These are phyloP conservation scores for Chelon auratus DNA, from an alignment of 2,797 vertebrate genomes.

Conservation along the genomic window DNA sequence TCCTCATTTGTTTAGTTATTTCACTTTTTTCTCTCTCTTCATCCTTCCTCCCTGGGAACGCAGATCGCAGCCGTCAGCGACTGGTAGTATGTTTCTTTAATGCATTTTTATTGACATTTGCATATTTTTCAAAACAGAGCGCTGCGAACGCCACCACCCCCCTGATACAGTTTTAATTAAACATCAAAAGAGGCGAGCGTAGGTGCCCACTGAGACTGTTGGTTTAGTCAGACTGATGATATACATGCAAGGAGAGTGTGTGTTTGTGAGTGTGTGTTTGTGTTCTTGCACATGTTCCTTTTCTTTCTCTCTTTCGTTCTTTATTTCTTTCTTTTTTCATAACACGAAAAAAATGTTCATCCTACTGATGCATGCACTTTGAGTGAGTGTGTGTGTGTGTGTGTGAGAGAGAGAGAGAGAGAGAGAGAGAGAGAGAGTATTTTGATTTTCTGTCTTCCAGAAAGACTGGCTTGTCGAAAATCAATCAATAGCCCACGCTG, in stretches of 20 bases:
- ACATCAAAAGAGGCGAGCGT: conserved; percentile 81
- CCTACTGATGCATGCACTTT: no score
- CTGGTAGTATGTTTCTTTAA: conserved; percentile 76
- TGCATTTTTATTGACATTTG: conserved; percentile 82
- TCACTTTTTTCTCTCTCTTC: conserved; percentile 48
- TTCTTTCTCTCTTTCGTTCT: conserved; percentile 22
- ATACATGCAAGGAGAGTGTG: conserved; percentile 34
- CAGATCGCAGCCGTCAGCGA: conserved; percentile 63
- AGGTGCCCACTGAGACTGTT: conserved; percentile 72
- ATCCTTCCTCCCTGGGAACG: conserved; percentile 45
- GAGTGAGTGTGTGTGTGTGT: no score
- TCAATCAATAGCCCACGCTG: conserved; percentile 43
- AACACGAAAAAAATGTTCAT: background rate
- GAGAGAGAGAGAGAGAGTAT: background rate
- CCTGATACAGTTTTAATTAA: conserved; percentile 82
- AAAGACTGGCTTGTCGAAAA: conserved; percentile 37
- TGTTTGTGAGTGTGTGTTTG: conserved; percentile 17
- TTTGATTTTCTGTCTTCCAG: conserved; percentile 15
- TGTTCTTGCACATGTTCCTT: conserved; percentile 23
- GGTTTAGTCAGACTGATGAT: conserved; percentile 67
- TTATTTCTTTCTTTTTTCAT: background rate
- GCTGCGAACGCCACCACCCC: conserved; percentile 38
- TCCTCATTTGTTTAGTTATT: conserved; percentile 53
- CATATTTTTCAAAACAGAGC: conserved; percentile 81
- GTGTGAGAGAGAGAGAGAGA: no score